phyloP scores from a whole-genome alignment of 1,140 invertebrate species.

The Colletes gigas region DNA sequence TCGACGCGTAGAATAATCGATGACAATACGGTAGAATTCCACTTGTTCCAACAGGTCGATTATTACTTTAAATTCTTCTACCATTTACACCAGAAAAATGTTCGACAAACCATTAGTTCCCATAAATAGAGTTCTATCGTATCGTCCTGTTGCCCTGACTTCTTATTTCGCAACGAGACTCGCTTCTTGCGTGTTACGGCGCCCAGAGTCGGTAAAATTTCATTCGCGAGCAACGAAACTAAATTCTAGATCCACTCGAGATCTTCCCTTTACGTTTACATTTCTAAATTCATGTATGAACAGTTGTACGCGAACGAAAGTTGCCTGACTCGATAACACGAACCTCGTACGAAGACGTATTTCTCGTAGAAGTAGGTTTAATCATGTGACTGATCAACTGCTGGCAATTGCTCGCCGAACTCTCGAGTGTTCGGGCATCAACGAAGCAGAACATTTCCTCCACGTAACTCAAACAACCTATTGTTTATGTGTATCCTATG shows the following conservation, averaged over 20 bases:
- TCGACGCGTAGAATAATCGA: constrained; percentile 5
- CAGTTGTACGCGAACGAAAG: too few relatives aligned
- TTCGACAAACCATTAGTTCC: too few relatives aligned
- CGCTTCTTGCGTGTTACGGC: neutral
- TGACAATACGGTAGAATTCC: too few relatives aligned
- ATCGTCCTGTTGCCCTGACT: neutral
- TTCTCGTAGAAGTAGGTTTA: constrained; percentile 38
- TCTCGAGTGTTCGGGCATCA: constrained; percentile 15
- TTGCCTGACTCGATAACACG: neutral
- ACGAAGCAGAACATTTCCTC: constrained; percentile 14
- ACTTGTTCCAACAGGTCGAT: too few relatives aligned
- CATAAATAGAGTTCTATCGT: too few relatives aligned
- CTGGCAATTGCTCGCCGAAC: constrained; percentile 14
- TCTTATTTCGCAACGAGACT: constrained; percentile 12
- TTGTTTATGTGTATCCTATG: constrained; percentile 13
- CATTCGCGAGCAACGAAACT: too few relatives aligned
- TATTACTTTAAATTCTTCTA: too few relatives aligned
- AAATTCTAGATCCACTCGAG: too few relatives aligned
- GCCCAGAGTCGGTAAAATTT: too few relatives aligned
- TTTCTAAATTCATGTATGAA: too few relatives aligned
- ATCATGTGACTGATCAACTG: constrained; percentile 44
- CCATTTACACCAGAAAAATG: too few relatives aligned
- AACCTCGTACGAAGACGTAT: neutral
- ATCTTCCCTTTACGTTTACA: too few relatives aligned
- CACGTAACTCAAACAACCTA: constrained; percentile 20